These are phyloP conservation scores for Enteromius mattozi DNA, from an alignment of 2,797 vertebrate genomes.

Conservation along the genomic window DNA sequence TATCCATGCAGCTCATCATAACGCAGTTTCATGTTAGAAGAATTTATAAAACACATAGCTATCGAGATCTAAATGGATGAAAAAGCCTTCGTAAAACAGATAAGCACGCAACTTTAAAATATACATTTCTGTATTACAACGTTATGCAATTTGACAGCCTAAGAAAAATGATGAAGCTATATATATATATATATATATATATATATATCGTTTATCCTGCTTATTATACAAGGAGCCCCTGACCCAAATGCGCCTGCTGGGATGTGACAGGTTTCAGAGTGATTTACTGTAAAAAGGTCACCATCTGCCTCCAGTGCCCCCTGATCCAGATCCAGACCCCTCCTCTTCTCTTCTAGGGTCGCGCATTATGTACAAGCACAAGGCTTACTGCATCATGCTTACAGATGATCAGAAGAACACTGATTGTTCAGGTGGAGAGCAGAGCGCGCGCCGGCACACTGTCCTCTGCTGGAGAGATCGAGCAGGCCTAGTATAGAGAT, in stretches of 20 bases:
- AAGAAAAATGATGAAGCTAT: background rate
- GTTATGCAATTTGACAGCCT: background rate
- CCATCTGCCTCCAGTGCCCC: constrained; percentile 76
- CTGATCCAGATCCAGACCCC: constrained; percentile 49
- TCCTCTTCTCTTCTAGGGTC: constrained; percentile 16
- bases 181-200: too few relatives aligned
- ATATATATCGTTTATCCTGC: too few relatives aligned
- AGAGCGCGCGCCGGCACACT: background rate
- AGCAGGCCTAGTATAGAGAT: background rate
- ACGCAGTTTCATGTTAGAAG: background rate
- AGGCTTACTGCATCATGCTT: background rate
- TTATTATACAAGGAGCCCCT: background rate
- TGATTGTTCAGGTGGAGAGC: background rate
- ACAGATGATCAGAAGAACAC: background rate
- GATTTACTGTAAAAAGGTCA: constrained; percentile 78
- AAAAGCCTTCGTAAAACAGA: background rate
- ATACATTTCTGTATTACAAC: background rate
- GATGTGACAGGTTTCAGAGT: constrained; percentile 74
- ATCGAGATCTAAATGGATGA: background rate
- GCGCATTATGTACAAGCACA: background rate
- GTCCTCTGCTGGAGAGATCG: constrained; percentile 1
- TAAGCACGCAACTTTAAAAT: background rate
- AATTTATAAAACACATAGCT: background rate
- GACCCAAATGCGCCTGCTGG: background rate
- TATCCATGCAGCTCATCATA: background rate